Percentiles rank a stretch among this genome's conserved stretches.
These are phyloP conservation scores for Microtus ochrogaster DNA, from an alignment of 2,113 vertebrate species.

Conservation along the genomic window DNA sequence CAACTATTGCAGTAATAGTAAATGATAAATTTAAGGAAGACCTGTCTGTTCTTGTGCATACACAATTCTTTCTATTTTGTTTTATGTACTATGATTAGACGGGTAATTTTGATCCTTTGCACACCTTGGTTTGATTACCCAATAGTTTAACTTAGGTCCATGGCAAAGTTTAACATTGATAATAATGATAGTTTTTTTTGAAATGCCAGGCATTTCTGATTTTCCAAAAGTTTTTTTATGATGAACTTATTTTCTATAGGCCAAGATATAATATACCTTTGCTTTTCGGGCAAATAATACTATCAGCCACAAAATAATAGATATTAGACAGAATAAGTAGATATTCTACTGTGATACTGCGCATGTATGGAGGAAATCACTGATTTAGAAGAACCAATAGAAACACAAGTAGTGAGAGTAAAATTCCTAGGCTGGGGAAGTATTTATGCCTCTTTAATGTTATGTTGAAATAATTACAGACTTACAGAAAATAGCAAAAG, in stretches of 20 bases:
- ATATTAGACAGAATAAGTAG: too few species aligned
- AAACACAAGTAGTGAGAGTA: neutral
- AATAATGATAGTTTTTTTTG: neutral
- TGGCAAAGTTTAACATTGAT: neutral
- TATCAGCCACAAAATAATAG: neutral
- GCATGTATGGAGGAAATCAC: accelerated
- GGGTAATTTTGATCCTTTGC: neutral
- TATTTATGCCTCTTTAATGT: neutral
- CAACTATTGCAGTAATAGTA: neutral
- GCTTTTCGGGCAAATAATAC: neutral
- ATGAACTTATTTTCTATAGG: neutral
- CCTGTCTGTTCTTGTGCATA: accelerated
- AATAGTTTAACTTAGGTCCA: neutral
- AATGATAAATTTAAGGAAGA: neutral
- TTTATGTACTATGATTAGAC: accelerated
- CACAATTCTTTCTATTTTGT: neutral
- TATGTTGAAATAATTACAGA: neutral
- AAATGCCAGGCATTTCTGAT: neutral
- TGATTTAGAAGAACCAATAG: neutral
- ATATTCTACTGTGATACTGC: too few species aligned
- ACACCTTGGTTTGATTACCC: neutral
- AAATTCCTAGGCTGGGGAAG: neutral
- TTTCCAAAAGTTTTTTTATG: neutral
- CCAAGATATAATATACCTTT: neutral
- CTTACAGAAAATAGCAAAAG: neutral